These are phyloP conservation scores for Neoascia interrupta DNA, from an alignment of 2,888 invertebrate species.

Conservation along the genomic window DNA sequence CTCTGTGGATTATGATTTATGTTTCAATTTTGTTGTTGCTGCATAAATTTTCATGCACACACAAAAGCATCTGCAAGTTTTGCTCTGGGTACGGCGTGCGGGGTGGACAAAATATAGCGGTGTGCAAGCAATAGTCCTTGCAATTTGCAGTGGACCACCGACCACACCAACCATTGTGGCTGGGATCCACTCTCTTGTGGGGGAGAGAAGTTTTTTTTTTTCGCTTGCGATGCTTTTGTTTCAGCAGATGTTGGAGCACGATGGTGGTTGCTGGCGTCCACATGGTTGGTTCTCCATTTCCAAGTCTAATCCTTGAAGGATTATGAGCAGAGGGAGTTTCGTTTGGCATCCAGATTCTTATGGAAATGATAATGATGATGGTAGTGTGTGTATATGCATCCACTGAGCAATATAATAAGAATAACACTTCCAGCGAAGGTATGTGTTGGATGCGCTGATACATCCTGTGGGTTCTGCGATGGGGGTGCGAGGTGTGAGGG, in stretches of 20 bases:
- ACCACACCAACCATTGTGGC: constrained; percentile 8
- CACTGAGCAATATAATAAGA: constrained; percentile 24
- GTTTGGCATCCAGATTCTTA: constrained; percentile 28
- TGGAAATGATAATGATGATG: constrained; percentile 58
- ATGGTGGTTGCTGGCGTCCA: constrained; percentile 17
- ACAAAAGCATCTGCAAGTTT: not conserved
- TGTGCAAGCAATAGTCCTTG: constrained; percentile 62
- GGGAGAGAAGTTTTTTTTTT: constrained; percentile 19
- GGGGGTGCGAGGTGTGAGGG: constrained; percentile 27
- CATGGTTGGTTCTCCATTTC: constrained; percentile 27
- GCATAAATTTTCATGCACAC: constrained; percentile 54
- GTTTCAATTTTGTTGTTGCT: constrained; percentile 60
- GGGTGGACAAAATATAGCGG: constrained; percentile 17
- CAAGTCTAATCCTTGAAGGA: constrained; percentile 60
- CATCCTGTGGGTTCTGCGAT: constrained; percentile 12
- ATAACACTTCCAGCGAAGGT: constrained; percentile 21
- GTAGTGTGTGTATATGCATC: constrained; percentile 35
- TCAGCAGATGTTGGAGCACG: constrained; percentile 47
- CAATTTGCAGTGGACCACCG: constrained; percentile 34
- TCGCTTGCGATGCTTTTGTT: not conserved
- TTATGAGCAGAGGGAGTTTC: constrained; percentile 55
- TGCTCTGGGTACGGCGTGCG: too few species aligned
- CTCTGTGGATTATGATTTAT: constrained; percentile 63
- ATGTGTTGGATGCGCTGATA: constrained; percentile 26
- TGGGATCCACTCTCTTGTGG: too few species aligned